Percentiles rank a stretch among this genome's conserved stretches.
phyloP scores from a whole-genome alignment of 1,140 invertebrate genomes.

The Trichonephila clavipes region DNA sequence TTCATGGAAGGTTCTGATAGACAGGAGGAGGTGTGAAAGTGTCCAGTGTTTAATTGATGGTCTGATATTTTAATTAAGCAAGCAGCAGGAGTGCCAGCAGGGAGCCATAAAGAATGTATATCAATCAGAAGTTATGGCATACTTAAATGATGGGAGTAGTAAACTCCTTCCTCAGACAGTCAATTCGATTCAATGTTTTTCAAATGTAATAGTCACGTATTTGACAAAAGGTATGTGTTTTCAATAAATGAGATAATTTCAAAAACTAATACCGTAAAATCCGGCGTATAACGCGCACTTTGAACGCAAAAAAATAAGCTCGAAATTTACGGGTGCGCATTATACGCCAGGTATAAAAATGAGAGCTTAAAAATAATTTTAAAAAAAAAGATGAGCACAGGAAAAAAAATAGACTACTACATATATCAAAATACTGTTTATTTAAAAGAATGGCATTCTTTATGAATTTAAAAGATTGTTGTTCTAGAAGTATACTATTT shows the following conservation, averaged over 20 bases:
- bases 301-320: no score
- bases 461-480: no score
- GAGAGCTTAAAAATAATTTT: no score
- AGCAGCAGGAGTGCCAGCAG: constrained; percentile 50
- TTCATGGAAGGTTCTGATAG: constrained; percentile 8
- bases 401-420: no score
- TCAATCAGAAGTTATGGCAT: constrained; percentile 43
- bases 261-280: no score
- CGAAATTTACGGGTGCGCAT: no score
- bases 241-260: background rate
- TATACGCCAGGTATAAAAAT: no score
- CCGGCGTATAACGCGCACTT: no score
- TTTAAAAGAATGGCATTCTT: no score
- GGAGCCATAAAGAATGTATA: constrained; percentile 18
- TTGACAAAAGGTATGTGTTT: background rate
- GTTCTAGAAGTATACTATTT: no score
- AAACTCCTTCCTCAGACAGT: background rate
- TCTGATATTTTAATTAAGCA: constrained; percentile 71
- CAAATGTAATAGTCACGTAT: background rate
- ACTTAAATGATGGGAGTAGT: constrained; percentile 16
- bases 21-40: constrained; percentile 71
- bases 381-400: no score
- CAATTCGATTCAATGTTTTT: background rate
- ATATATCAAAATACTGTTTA: no score
- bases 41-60: constrained; percentile 73